These are phyloP conservation scores for Potamarius usumacintae DNA, from an alignment of 2,113 vertebrate species.

Conservation along the genomic window DNA sequence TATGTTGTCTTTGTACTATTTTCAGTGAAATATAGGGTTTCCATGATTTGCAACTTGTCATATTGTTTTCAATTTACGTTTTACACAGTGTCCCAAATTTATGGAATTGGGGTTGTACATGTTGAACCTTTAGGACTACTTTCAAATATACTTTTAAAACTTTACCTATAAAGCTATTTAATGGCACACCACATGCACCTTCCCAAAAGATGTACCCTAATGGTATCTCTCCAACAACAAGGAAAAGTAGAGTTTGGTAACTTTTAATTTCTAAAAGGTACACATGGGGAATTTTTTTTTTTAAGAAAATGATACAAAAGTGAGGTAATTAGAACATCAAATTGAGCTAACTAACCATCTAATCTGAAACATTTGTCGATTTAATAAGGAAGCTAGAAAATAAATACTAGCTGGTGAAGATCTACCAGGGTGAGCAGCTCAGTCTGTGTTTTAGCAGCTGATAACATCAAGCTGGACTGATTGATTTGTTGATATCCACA, in stretches of 20 bases:
- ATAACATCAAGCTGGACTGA: background rate
- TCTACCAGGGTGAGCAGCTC: background rate
- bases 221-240: background rate
- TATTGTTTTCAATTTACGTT: too few species aligned
- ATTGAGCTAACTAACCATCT: too few species aligned
- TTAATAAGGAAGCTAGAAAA: too few species aligned
- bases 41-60: too few species aligned
- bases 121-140: background rate
- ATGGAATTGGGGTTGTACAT: too few species aligned
- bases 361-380: too few species aligned
- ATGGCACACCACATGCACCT: background rate
- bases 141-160: background rate
- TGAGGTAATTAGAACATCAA: background rate
- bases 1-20: too few species aligned
- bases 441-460: background rate
- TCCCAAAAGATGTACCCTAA: background rate
- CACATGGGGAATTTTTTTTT: too few species aligned
- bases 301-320: background rate
- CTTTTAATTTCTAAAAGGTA: too few species aligned
- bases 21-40: too few species aligned
- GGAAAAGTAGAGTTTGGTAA: background rate
- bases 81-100: too few species aligned
- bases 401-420: background rate
- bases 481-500: background rate
- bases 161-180: background rate